Base-by-base conservation (phyloP, 2,113 vertebrate species). In the Brachyhypopomus gauderio region DNA sequence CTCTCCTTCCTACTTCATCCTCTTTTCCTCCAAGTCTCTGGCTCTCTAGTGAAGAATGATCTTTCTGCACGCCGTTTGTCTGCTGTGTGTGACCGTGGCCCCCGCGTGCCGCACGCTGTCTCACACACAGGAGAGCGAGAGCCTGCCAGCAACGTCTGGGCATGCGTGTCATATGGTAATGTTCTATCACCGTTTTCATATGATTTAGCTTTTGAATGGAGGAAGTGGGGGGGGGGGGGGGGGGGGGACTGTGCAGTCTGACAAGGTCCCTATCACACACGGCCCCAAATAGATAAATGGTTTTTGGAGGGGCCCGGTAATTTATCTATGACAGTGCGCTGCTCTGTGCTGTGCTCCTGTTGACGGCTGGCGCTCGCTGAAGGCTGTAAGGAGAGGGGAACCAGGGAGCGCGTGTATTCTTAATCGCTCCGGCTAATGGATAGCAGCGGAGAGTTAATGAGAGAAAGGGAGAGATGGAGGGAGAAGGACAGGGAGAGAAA, bases 361-460 rank as follows among this genome's bases (percentile, higher is more conserved):
- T 85, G 84, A 86, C 80, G 85, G 79, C 81, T 82, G 69, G 75
- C 69, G 75, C 76, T 85, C 52, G 63, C 16, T 63, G 69, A 55
- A 82, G 72, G 79, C 41, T 62, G 52, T 36, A 60, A 48, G 59
- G 66, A 72, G 60, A 79, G 27, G 55, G 55, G 36, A 55, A 58
- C 22, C 41, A 34, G 78, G 58, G 72, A 79, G 72, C 78, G 79
- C 79, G 45, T 71, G 67, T 67, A 55, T 84, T 87, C 78, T 72
- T 87, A 82, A 85, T 87, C 59, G 77, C 78, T 45, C 79, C 23
- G 62, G 80, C 84, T 88, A 84, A 86, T 85, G 77, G 87, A 78
- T 82, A 82, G 79, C 69, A 75, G 69, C 83, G 85, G 85, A 87
- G 87, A 89, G 86, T 87, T 89, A 81, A 90, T 89, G 87, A 59